Evolutionary conservation across 2,797 vertebrate species (phyloP), one percentile per base, ranked within the genome.

Genomic region (Myoxocephalus aenaeus): DNA sequence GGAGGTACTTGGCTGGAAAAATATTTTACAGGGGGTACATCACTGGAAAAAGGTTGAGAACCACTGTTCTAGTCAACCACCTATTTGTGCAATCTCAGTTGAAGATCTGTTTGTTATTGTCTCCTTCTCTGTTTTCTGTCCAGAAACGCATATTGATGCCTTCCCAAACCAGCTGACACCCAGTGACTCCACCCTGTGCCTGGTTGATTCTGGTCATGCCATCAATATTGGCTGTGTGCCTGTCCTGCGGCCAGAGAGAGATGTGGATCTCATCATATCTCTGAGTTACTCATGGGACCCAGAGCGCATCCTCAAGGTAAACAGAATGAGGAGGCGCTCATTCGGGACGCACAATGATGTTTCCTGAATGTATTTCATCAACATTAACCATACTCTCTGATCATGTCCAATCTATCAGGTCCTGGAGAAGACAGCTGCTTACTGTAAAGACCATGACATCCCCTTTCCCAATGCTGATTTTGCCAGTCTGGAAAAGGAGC

Each of bases 141-240:
- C 75, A 97, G 97, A 87, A 2, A 85, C 63, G 34, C 95, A 97
- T 63, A 91, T 86, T 17, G 96, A 97, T 46, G 87, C 94, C 0
- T 95, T 94, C 83, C 96, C 96, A 18, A 97, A 97, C 72, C 71
- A 84, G 27, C 87, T 98, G 82, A 97, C 96, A 0, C 97, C 96
- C 8, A 92, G 91, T 84, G 88, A 92, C 81, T 79, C 94, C 27
- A 91, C 64, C 40, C 89, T 97, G 13, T 86, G 80, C 56, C 88
- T 97, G 74, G 95, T 97, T 61, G 96, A 97, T 40, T 92, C 95
- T 44, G 97, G 96, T 20, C 94, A 96, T 73, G 93, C 91, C 57
- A 94, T 96, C 78, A 98, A 97, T 73, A 92, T 94, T 10, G 95
- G 95, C 0, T 96, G 96, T 81, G 92, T 94, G 0, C 92, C 97